These are phyloP conservation scores for Oreotrochilus melanogaster DNA, from an alignment of 2,113 vertebrate genomes.

Conservation along the genomic window DNA sequence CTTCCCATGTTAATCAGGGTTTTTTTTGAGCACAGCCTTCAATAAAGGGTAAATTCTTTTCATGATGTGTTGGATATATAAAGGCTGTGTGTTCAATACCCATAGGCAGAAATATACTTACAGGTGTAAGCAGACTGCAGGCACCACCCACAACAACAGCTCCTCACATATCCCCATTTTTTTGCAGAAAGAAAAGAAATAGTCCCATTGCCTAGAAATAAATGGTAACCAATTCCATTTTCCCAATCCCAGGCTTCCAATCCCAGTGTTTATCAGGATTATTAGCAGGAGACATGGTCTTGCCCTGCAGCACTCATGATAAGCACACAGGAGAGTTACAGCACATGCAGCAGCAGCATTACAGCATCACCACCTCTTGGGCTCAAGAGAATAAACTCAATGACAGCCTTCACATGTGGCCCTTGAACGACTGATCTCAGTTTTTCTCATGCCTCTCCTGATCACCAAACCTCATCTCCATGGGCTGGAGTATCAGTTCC, in stretches of 20 bases:
- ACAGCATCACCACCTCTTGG: background rate
- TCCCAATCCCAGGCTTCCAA: background rate
- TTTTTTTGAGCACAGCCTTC: background rate
- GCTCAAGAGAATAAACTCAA: background rate
- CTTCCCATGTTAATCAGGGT: background rate
- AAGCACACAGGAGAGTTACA: background rate
- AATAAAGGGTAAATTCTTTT: background rate
- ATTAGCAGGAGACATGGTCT: background rate
- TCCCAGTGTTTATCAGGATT: background rate
- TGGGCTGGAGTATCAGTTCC: background rate
- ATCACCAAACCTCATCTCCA: background rate
- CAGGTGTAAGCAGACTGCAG: background rate
- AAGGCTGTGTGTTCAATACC: background rate
- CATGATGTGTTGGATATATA: background rate
- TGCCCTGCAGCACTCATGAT: background rate
- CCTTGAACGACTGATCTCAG: background rate
- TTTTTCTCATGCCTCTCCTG: background rate
- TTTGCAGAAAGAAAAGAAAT: background rate
- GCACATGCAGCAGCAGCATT: background rate
- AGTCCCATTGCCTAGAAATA: background rate
- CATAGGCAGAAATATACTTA: background rate
- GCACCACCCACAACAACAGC: background rate
- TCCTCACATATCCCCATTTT: background rate
- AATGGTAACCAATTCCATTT: background rate
- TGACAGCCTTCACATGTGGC: background rate